Evolutionary conservation across 2,113 vertebrate species (phyloP), one percentile per base, ranked within the genome.

Genomic region (Muntiacus reevesi): DNA sequence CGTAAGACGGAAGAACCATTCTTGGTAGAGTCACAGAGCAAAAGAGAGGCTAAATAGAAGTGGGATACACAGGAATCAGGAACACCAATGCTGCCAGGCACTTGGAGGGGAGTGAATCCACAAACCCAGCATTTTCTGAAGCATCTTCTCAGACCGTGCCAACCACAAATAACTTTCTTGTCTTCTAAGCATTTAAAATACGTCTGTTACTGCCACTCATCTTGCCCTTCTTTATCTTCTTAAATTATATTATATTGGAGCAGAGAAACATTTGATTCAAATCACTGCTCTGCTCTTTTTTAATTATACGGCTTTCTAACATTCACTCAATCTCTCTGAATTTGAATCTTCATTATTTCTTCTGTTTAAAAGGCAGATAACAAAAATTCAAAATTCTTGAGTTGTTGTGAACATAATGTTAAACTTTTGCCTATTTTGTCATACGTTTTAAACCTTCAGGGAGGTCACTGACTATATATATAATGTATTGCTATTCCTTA

Each of bases 241-340:
- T 54, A 90, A 21, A 5, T 50, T 47, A 40, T 43, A 55, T 50
- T n/a, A 36, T 5, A 60, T 85, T 57, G 79, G 47, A 94, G 15
- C 10, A 78, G 74, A 79, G 17, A 36, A 57, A 7, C 3, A 10
- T 64, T 62, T n/a, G 8, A 62, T 19, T 50, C 86, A 52, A 64
- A 23, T 36, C 27, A 47, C 27, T 28, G 45, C 52, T 83, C 21
- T 43, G 17, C 43, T 5, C 14, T 45, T 50, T 81, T 83, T 54
- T 0, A 78, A 54, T 89, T 47, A 40, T 55, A 7, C 78, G 27
- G 52, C 30, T 71, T 88, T 57, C 28, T 74, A 19, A 28, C 14
- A 5, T 62, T 45, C 33, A 62, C 12, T 89, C 33, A 82, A 3
- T 43, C 23, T 92, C 83, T 88, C 50, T 89, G 81, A 91, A 96